A percentile compares a stretch with the other conserved stretches of the same genome.
These are phyloP conservation scores for Neopelma chrysocephalum DNA, from an alignment of 2,797 vertebrate species.

Conservation along the genomic window DNA sequence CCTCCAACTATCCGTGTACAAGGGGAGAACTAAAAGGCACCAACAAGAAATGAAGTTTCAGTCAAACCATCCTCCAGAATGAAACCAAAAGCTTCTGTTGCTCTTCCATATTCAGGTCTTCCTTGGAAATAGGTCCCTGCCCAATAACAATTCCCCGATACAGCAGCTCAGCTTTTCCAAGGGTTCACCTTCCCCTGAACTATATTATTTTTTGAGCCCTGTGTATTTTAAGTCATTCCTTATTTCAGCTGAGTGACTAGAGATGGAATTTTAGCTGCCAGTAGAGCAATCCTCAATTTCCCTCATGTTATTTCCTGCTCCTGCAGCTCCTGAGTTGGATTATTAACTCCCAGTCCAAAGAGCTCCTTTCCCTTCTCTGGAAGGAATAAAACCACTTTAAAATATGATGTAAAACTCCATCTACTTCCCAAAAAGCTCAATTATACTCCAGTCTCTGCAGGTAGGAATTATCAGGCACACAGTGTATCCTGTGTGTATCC, in stretches of 20 bases:
- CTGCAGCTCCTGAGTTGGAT: neutral
- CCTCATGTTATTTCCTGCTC: neutral
- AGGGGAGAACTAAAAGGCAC: neutral
- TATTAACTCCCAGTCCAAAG: neutral
- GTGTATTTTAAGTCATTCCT: neutral
- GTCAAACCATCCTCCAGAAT: fast-evolving
- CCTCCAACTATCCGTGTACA: fast-evolving
- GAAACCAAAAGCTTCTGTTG: neutral
- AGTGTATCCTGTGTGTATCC: neutral
- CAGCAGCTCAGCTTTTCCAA: fast-evolving
- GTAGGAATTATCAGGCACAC: neutral
- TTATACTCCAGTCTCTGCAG: neutral
- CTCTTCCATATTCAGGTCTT: neutral
- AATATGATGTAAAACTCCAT: neutral
- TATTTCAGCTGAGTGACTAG: neutral
- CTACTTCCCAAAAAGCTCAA: neutral
- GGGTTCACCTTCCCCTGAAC: neutral
- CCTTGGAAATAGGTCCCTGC: neutral
- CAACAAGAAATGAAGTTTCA: neutral
- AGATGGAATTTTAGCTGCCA: neutral
- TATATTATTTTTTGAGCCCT: neutral
- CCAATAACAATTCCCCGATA: fast-evolving
- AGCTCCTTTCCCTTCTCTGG: neutral
- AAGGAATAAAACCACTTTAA: neutral
- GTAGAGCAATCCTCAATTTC: neutral